Evolutionary conservation across 2,797 vertebrate genomes (phyloP), one percentile per base, ranked within the genome.

Genomic region (Peromyscus nudipes): DNA sequence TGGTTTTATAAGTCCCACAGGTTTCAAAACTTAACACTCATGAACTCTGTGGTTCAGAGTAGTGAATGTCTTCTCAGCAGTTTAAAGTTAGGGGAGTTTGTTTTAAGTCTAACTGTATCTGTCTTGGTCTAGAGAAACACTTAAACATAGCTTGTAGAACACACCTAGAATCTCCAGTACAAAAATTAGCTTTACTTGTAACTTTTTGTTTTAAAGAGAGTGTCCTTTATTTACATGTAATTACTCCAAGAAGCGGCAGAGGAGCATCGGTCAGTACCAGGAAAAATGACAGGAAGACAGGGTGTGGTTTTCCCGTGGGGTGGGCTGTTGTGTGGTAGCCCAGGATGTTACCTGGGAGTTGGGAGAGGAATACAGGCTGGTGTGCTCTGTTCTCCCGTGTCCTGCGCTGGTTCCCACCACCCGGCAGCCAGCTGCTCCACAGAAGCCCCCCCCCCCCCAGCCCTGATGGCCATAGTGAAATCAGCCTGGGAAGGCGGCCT

Each of bases 101-200:
- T 87, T 55, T 55, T 55, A 37, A 87, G 80, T 83, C 49, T 96
- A 57, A 86, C 67, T 95, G 2, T 60, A 52, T 77, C 34, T 84
- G 29, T 65, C 84, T 89, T 62, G 9, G 4, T 60, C 67, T 94
- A 91, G 91, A 92, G 83, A 77, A 77, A 77, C 43, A 19, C 25
- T 31, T 43, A 57, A 71, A 2, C 25, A 57, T 8, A 34, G 69
- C 55, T 77, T 96, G 13, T 57, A 16, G 62, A 86, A 89, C 80
- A 75, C 60, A 82, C 55, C 27, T 57, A 40, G 55, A 81, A 85
- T 69, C 85, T 91, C 43, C 65, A 77, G 55, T 86, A 89, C 17
- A 71, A 92, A 46, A 92, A 79, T 90, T 91, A 92, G 43, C 91
- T 92, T 92, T 88, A 31, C 29, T 94, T 94, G 75, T 94, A 82